A percentile compares a stretch with the other conserved stretches of the same genome.
These are phyloP conservation scores for Ataeniobius toweri DNA, from an alignment of 2,797 vertebrate species.

Conservation along the genomic window DNA sequence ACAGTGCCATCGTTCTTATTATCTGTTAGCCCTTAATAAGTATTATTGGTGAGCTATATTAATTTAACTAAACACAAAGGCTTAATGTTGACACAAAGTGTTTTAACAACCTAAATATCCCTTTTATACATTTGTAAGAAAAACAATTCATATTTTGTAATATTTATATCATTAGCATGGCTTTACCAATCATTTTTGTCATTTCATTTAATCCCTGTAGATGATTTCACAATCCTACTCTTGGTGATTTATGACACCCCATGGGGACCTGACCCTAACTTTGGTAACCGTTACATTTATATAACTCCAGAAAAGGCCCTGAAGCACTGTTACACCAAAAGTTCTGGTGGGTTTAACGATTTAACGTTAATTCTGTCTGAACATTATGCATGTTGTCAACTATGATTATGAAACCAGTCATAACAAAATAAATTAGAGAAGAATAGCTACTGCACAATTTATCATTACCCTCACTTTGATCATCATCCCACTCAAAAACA, in stretches of 20 bases:
- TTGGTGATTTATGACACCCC: not conserved
- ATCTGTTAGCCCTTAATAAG: not conserved
- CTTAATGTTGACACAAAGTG: not conserved
- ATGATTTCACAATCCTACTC: not conserved
- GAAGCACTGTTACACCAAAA: not conserved
- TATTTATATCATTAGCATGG: not conserved
- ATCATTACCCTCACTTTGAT: no score
- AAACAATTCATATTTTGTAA: not conserved
- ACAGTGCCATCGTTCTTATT: not conserved
- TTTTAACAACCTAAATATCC: not conserved
- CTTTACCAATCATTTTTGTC: not conserved
- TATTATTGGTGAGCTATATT: no score
- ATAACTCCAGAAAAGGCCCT: not conserved
- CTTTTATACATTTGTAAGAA: not conserved
- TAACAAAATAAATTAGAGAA: not conserved
- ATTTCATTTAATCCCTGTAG: not conserved
- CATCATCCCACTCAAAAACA: no score
- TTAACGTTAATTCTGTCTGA: not conserved
- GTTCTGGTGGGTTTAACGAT: not conserved
- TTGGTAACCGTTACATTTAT: not conserved
- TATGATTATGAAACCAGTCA: not conserved
- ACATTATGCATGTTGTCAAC: not conserved
- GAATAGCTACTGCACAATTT: not conserved
- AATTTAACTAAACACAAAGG: no score
- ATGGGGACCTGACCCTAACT: not conserved